Base-by-base conservation (phyloP, 2,797 vertebrate genomes). In the Spinus pinus region DNA sequence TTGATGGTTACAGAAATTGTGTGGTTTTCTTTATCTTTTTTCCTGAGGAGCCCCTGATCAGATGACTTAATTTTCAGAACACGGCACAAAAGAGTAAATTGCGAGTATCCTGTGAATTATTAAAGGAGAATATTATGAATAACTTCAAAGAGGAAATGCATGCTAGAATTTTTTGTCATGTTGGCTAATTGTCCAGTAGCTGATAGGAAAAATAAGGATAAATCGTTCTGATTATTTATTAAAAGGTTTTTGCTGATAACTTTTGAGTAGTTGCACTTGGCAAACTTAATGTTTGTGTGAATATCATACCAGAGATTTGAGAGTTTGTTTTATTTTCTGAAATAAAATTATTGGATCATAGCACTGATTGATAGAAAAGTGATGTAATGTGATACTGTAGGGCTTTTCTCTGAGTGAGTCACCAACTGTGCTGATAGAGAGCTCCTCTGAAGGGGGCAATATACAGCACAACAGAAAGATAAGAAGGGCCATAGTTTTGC, bases 51-150 rank as follows among this genome's bases (percentile, higher is more conserved):
- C 4, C 23, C 28, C 56, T 47, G 49, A 92, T 92, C 80, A 81
- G 84, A 90, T 85, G 70, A 79, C 75, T 91, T 88, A 72, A 90
- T 91, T 94, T 86, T 86, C 86, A 88, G 77, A 94, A 81, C 1
- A 1, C 1, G 1, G 39, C 47, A 70, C 80, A 92, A 75, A 91
- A 93, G 87, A 93, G 79, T 72, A 71, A 86, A 88, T 86, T 86
- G 62, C 25, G 81, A 93, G 58, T 87, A 53, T 66, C 81, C 77
- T 81, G 60, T 65, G 79, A 84, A 49, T 91, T 95, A 89, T 87
- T 89, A 65, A 79, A 78, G 75, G 44, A 86, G 64, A 94, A 56
- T 49, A 89, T 93, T 81, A 71, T 72, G 6, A 93, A 83, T 91
- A 74, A 53, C 51, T 89, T 78, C 72, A 81, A 94, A 92, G 69